Base-by-base conservation (phyloP, 2,797 vertebrate genomes). In the Chelon auratus region DNA sequence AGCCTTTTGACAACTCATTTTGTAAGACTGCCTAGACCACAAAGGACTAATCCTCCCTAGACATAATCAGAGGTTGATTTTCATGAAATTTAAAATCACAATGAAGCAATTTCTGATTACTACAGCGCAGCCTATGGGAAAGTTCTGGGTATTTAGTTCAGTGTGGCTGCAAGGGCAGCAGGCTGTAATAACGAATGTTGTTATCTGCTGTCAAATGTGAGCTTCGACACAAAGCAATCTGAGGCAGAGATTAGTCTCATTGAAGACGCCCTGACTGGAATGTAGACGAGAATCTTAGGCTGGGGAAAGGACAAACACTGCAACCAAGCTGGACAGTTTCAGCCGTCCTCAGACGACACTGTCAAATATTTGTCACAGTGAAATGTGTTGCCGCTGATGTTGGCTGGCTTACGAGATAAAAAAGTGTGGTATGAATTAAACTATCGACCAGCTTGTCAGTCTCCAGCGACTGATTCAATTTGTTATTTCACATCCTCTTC, bases 141-240 rank as follows among this genome's bases (percentile, higher is more conserved):
- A 18, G 17, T 18, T 17, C 3, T 7, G 30, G 18, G 10, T 26
- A 48, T 33, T 33, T 58, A 69, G 48, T 52, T 36, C 17, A 66
- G 66, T 57, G 39, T 58, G 54, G 51, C 48, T 59, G 42, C 64
- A 54, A 77, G 58, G 50, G 77, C 70, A 63, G 54, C 36, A 24
- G 42, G 58, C 55, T 68, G 51, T 72, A 71, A 73, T 72, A 71
- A 72, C 54, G 51, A 67, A 71, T 47, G 52, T 9, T 40, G 55
- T 65, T 81, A 84, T 81, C 60, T 75, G 45, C 70, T 48, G 83
- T 72, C 77, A 81, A 66, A 86, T 75, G 37, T 58, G 30, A 50
- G 69, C 50, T 3, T 68, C 79, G 79, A 78, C 72, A 66, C 68
- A 33, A 73, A 51, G 73, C 80, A 84, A 74, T 81, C 71, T 74